These are phyloP conservation scores for Aspidiotus destructor DNA, from an alignment of 2,888 invertebrate genomes.

Conservation along the genomic window DNA sequence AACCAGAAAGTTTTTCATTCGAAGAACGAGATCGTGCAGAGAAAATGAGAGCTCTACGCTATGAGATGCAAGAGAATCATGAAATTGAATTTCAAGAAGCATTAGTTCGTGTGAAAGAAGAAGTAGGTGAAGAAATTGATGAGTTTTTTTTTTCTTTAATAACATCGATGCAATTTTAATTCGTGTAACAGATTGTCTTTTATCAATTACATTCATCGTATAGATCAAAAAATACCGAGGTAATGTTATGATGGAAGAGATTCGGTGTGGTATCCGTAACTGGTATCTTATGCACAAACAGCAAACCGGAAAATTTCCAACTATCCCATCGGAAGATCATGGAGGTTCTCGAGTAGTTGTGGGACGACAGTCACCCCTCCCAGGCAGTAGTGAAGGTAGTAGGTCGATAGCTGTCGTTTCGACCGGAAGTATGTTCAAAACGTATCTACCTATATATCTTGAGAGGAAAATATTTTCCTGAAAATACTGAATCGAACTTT, in stretches of 20 bases:
- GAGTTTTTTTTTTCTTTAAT: no score
- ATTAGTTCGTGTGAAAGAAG: constrained; percentile 43
- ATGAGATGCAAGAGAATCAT: constrained; percentile 56
- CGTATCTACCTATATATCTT: no score
- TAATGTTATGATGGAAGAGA: constrained; percentile 63
- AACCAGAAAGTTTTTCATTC: constrained; percentile 41
- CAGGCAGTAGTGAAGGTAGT: constrained; percentile 65
- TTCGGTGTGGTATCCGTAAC: constrained; percentile 73
- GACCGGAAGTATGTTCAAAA: constrained; percentile 36
- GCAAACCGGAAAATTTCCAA: constrained; percentile 77
- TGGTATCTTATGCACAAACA: constrained; percentile 79
- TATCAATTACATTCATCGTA: no score
- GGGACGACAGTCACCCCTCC: constrained; percentile 55
- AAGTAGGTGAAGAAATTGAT: constrained; percentile 18
- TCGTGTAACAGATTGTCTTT: no score
- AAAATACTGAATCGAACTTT: neutral
- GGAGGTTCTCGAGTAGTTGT: constrained; percentile 80
- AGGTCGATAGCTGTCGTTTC: constrained; percentile 67
- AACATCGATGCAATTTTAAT: no score
- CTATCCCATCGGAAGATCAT: constrained; percentile 81
- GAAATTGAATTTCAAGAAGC: constrained; percentile 61
- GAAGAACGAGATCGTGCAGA: constrained; percentile 41
- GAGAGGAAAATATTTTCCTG: neutral
- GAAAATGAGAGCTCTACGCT: constrained; percentile 46
- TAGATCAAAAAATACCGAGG: constrained; percentile 54